Base-by-base conservation (phyloP, 2,888 invertebrate species). In the Prenolepis imparis region DNA sequence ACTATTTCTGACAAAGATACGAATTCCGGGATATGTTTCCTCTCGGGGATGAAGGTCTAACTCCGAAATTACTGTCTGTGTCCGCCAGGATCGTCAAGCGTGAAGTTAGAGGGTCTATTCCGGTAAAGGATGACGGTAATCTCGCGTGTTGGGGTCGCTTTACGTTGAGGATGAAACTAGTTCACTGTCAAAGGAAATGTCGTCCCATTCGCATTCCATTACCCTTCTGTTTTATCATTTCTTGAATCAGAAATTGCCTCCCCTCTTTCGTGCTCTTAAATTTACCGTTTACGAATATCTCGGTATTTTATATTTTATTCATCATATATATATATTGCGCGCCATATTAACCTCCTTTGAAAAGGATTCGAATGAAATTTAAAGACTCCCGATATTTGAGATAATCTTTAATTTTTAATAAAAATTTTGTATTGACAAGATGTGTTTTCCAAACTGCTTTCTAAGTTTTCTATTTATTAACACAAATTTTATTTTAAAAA, bases 51-150 rank as follows among this genome's bases (percentile, higher is more conserved):
- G 44, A 82, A 82, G 55, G 66, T 82, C 52, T 74, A 63, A 77
- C 64, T 55, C 18, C 41, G 21, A 41, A 78, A 83, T 83, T 83
- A 83, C 67, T 67, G 48, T 57, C 67, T 57, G 41, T 24, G 67
- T 55, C 44, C 55, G 41, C 24, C 28, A 61, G 63, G 61, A 63
- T 63, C 48, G 73, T 41, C 67, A 39, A 78, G 82, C 82, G 41
- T 74, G 67, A 78, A 83, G 82, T 78, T 83, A 67, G 66, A 44
- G 21, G 82, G 67, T 78, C 59, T 59, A 78, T 83, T 83, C 59
- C 59, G 41, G 82, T 83, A 83, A 83, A 61, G 78, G 67, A 83
- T 83, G 82, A 68, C 48, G 67, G 82, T 83, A 83, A 83, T 83
- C 67, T 83, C 82, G 61, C 75, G 77, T 52, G 52, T 66, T 66